Base-by-base conservation (phyloP, 2,797 vertebrate species). In the Limosa lapponica region DNA sequence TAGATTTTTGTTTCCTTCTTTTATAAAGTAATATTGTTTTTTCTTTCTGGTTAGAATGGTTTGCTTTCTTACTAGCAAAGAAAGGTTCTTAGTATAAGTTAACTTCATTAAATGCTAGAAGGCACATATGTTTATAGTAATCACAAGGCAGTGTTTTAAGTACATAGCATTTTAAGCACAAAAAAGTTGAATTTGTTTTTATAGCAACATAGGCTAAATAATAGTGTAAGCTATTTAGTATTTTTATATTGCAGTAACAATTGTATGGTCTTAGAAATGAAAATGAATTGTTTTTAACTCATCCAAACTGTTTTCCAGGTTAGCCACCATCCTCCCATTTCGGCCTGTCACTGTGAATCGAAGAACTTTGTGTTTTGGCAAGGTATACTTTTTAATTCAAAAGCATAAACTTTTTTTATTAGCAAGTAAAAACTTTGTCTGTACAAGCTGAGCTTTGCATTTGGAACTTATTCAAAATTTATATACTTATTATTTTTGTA, bases 331-430 rank as follows among this genome's bases (percentile, higher is more conserved):
- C 99, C 99, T 96, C 99, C 99, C 85, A 97, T 99, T 98, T 99
- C 99, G 48, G 99, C 99, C 97, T 99, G 99, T 98, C 99, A 99
- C 98, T 99, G 99, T 98, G 99, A 99, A 98, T 99, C 99, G 36
- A 99, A 99, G 98, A 99, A 99, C 98, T 99, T 99, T 98, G 99
- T 99, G 97, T 99, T 99, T 98, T 99, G 99, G 99, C 99, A 99
- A 99, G 99, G 99, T 99, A 98, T 96, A 95, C 58, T 85, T 98
- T 97, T 96, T 82, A 73, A 89, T 24, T 96, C 62, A 87, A 79
- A 90, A 96, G 14, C 57, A 75, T 78, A 91, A 91, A 83, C 62
- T 92, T 73, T 70, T 82, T 77, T 80, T 44, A 51, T 51, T 28
- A 59, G 51, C 46, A 86, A 87, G 19, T 77, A 54, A 79, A 82